Base-by-base conservation (phyloP, 2,888 invertebrate species). In the Leucozona laternaria region DNA sequence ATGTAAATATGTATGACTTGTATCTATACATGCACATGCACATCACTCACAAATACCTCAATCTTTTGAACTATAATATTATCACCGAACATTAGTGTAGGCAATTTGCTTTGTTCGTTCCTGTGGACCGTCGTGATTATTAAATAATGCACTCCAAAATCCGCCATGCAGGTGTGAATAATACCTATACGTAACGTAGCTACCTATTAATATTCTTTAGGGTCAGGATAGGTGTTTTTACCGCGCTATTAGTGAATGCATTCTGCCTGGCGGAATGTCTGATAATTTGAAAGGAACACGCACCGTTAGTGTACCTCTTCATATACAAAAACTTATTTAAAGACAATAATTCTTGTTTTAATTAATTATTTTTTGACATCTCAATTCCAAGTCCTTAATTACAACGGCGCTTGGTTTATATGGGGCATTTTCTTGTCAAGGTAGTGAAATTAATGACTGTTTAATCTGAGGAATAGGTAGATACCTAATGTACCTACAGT, bases 111-210 rank as follows among this genome's bases (percentile, higher is more conserved):
- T 31, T 20, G 11, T n/a, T 17, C 15, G 53, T 68, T 62, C n/a
- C 70, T 70, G 45, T 53, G 60, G 34, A 34, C 43, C 31, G 10
- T 15, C 50, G 71, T 83, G 89, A 90, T n/a, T n/a, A n/a, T n/a
- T n/a, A n/a, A n/a, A 89, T 90, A 90, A 91, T 90, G 90, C 57
- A 79, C 50, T 90, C 89, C 89, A 90, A 91, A 91, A 91, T 91
- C 90, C 91, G 91, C 91, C 91, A 91, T 91, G 91, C 91, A 91
- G 91, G 91, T 91, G 91, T 91, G 91, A 91, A 91, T 91, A 91
- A 91, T 91, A 91, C 4, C 28, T 28, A 28, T 28, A 28, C 0
- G 28, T 91, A n/a, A n/a, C n/a, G 91, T 91, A 17, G 3, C 8
- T 48, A 48, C 10, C 25, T 25, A 50, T 50, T 91, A 91, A 91